Evolutionary conservation across 2,113 vertebrate species (phyloP), one percentile per base, ranked within the genome.

Genomic region (Himantopus leucocephalus): DNA sequence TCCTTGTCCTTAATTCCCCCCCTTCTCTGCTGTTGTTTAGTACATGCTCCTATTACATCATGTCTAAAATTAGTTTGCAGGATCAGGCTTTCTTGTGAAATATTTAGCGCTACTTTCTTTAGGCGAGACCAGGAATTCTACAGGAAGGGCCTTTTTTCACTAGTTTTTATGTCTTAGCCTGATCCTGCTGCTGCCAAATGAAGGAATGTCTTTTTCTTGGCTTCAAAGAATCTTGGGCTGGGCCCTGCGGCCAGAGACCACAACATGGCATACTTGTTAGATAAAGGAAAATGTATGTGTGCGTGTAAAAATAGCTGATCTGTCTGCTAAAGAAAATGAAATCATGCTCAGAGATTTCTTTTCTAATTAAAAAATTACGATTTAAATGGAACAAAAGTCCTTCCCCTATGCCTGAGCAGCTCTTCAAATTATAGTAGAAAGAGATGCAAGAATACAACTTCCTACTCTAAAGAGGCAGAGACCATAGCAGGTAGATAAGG

Each of bases 1-100:
- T 73, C 55, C 71, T 90, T 95, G 92, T 88, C 96, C 93, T 97
- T 86, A 97, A 79, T 83, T 96, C 29, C 85, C 24, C 68, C 71
- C 41, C 26, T 72, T 87, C 56, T 43, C 67, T 88, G 39, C 23
- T 90, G 71, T 93, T 96, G 84, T 95, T 91, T 93, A 91, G 85
- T 80, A 85, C 80, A 91, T 1, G 5, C 45, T 97, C 70, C 86
- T 91, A 43, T 95, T 92, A 81, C 89, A 95, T 94, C 95, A 97
- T 70, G 77, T 52, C 86, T 95, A 94, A 96, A 97, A 92, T 97
- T 87, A 97, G 89, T 73, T 39, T 82, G 62, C n/a, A 92, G 74
- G 86, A 89, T 91, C 81, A 95, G 80, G n/a, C 58, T 95, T 94
- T 97, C 91, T 92, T 87, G 53, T 82, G 92, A 95, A 94, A 90